phyloP scores from a whole-genome alignment of 2,797 vertebrate genomes.

The Vultur gryphus region DNA sequence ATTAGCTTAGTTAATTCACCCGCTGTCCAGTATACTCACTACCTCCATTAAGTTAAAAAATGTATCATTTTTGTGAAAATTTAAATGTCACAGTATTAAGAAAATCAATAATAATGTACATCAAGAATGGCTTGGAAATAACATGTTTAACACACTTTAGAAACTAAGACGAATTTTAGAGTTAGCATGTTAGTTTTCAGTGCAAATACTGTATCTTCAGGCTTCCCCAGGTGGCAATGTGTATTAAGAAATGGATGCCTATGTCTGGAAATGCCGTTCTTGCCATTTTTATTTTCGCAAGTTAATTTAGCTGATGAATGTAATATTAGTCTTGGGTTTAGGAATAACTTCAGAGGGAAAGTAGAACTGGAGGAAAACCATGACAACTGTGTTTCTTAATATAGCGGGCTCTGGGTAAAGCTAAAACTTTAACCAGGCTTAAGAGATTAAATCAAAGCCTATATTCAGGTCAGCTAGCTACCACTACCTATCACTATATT shows the following conservation, averaged over 20 bases:
- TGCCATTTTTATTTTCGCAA: not conserved
- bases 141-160: not conserved
- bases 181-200: not conserved
- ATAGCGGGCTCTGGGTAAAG: not conserved
- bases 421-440: not conserved
- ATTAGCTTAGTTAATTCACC: not conserved
- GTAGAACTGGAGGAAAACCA: not conserved
- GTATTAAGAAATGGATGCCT: constrained; percentile 13
- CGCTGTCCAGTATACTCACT: not conserved
- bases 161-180: not conserved
- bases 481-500: not conserved
- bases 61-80: not conserved
- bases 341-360: not conserved
- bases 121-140: not conserved
- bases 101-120: not conserved
- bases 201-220: constrained; percentile 7
- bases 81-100: not conserved
- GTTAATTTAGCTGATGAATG: not conserved
- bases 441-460: not conserved
- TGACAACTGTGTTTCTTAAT: not conserved
- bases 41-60: not conserved
- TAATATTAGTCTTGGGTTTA: not conserved
- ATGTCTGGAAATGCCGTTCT: not conserved
- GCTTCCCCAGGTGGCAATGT: constrained; percentile 54
- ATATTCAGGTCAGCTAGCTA: not conserved